phyloP scores from a whole-genome alignment of 2,797 vertebrate genomes.

The Tangara arthus region DNA sequence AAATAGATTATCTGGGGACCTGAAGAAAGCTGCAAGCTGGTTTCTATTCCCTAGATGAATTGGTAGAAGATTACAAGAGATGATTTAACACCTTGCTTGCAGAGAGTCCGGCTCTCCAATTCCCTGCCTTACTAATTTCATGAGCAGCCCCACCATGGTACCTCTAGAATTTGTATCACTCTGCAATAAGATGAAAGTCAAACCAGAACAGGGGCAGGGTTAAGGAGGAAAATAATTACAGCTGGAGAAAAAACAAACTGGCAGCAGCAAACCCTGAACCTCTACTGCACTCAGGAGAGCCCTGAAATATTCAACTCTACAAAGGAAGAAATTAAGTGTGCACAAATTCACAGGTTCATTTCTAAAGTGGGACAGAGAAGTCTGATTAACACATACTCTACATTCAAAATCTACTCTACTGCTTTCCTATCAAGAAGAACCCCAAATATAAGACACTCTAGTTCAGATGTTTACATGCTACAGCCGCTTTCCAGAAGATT shows the following conservation, averaged over 20 bases:
- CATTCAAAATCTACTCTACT: background rate
- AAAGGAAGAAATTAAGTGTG: background rate
- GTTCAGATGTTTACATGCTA: background rate
- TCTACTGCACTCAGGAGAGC: background rate
- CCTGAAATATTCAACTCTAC: background rate
- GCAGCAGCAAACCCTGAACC: background rate
- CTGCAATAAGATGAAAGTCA: background rate
- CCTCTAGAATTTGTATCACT: background rate
- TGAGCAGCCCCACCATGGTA: background rate
- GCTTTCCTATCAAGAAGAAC: background rate
- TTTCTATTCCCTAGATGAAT: background rate
- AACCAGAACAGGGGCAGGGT: rapidly evolving
- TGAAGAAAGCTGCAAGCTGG: background rate
- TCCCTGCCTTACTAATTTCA: background rate
- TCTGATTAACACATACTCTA: background rate
- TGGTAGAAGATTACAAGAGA: background rate
- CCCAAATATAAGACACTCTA: background rate
- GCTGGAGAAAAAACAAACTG: background rate
- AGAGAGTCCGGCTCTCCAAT: background rate
- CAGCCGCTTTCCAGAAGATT: background rate
- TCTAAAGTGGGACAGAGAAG: background rate
- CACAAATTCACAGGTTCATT: background rate
- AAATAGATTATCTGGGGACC: background rate
- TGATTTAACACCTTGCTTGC: background rate
- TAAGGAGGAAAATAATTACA: background rate